Base-by-base conservation (phyloP, 2,113 vertebrate genomes). In the Upupa epops region DNA sequence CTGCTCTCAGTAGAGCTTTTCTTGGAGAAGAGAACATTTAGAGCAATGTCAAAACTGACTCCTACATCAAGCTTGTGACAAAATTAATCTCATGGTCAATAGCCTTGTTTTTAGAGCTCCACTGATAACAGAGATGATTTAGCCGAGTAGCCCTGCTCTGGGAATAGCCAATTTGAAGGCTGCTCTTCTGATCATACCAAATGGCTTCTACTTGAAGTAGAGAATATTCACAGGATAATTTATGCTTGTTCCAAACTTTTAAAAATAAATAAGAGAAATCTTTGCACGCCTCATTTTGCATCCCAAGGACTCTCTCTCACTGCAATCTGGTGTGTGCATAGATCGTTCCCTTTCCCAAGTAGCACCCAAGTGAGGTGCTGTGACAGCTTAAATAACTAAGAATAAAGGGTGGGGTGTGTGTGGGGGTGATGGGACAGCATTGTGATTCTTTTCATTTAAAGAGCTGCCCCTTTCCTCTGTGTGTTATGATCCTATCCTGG, bases 1-100 rank as follows among this genome's bases (percentile, higher is more conserved):
- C 81, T 89, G 72, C 78, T 96, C 93, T 96, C 95, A 90, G 26
- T 7, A 96, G 93, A 92, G 88, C 81, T 86, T 94, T 96, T 93
- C 86, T 93, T 91, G 63, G 66, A 93, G 84, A 88, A 85, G 9
- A 76, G 88, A 92, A 87, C 92, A 94, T 86, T 96, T 91, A 93
- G 61, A 93, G 92, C 92, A 95, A 95, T 94, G 95, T 96, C 95
- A 95, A 94, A 96, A 96, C 68, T 60, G 89, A 91, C 93, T 96
- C 92, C 89, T 95, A 94, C 92, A 96, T 94, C 92, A 92, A 93
- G 52, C 86, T 85, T 85, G 92, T 94, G 92, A 96, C 90, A 95
- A 95, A 96, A 96, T 92, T 92, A 75, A 95, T 93, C 92, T 96
- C 90, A 92, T 95, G 96, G 93, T 95, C 96, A 96, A 92, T 93